A percentile compares a stretch with the other conserved stretches of the same genome.
Evolutionary conservation across 2,113 vertebrate genomes (phyloP).

Genomic region (Myrmophylax atrothorax): DNA sequence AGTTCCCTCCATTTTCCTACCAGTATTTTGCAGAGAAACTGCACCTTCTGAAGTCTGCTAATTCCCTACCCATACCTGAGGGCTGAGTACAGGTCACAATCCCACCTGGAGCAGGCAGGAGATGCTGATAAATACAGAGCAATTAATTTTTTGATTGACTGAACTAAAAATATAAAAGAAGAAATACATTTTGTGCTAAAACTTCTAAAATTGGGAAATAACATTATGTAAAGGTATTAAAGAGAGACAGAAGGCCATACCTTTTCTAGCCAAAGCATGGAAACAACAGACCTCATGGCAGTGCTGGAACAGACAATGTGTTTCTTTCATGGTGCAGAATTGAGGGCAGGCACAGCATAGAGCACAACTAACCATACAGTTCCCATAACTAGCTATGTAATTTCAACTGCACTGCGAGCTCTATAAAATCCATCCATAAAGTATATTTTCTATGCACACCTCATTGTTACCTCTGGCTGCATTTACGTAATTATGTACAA

Average conservation of each 20-base stretch:
- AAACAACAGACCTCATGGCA: neutral
- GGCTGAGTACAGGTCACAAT: neutral
- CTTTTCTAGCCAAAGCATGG: neutral
- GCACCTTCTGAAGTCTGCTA: neutral
- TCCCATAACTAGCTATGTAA: slow-evolving; percentile 37
- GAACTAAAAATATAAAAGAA: neutral
- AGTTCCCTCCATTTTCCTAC: neutral
- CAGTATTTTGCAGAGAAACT: neutral
- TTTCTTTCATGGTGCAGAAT: neutral
- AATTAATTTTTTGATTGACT: neutral
- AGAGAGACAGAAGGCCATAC: neutral
- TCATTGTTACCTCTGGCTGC: slow-evolving; percentile 29
- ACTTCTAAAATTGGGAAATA: neutral
- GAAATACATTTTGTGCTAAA: neutral
- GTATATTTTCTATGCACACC: slow-evolving; percentile 9
- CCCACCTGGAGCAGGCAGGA: neutral
- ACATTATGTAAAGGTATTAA: neutral
- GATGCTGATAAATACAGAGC: neutral
- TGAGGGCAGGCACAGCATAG: neutral
- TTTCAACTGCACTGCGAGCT: slow-evolving; percentile 23
- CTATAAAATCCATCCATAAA: neutral
- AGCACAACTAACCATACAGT: neutral
- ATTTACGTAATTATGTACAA: slow-evolving; percentile 39
- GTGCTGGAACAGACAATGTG: neutral
- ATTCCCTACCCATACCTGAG: neutral